Conservation (phyloP, 2,888 invertebrate genomes). For the Drosophila gaucha region DNA sequence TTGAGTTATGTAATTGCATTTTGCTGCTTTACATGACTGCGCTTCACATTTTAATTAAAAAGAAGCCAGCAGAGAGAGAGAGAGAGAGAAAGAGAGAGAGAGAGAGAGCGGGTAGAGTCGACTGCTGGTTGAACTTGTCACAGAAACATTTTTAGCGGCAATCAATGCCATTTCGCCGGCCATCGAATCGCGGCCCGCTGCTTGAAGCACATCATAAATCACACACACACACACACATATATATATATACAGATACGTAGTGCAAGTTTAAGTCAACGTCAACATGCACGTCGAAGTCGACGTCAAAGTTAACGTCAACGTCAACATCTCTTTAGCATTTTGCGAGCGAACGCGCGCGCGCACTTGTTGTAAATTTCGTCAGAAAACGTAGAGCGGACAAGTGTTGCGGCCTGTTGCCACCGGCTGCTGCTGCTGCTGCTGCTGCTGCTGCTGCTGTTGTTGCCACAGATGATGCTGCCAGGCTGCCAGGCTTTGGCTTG, state of each 20-base stretch:
- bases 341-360: conserved; percentile 60
- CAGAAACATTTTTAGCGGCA: conserved; percentile 66
- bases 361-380: conserved; percentile 80
- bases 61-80: background rate
- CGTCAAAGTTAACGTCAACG: conserved; percentile 34
- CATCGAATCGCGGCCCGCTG: conserved; percentile 55
- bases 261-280: conserved; percentile 22
- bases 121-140: conserved; percentile 49
- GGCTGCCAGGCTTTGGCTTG: conserved; percentile 26
- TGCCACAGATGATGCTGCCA: conserved; percentile 18
- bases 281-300: conserved; percentile 21
- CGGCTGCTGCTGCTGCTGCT: conserved; percentile 18
- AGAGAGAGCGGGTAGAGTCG: background rate
- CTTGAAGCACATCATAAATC: conserved; percentile 80
- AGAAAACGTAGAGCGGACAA: conserved; percentile 71
- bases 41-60: conserved; percentile 76
- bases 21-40: conserved; percentile 68
- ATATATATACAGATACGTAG: conserved; percentile 3
- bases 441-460: conserved; percentile 13
- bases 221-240: conserved; percentile 24
- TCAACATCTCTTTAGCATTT: conserved; percentile 71
- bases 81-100: background rate
- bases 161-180: conserved; percentile 76
- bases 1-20: conserved; percentile 82
- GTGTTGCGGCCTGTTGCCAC: conserved; percentile 52